Percentiles rank a stretch among this genome's conserved stretches.
Evolutionary conservation across 2,888 invertebrate species (phyloP).

Genomic region (Doris montereyensis): DNA sequence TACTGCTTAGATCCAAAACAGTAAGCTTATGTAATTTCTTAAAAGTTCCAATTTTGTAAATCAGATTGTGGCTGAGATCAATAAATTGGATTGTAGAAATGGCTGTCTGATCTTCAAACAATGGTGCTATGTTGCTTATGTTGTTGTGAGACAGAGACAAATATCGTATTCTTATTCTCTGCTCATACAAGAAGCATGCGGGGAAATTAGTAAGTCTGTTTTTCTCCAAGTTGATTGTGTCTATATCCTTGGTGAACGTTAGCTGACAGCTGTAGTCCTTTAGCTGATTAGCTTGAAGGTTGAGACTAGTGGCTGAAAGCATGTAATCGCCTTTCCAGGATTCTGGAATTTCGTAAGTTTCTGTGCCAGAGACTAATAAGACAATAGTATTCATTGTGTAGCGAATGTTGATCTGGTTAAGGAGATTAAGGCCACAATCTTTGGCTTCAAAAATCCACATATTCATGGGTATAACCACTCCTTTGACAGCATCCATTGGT

Average conservation of each 20-base stretch:
- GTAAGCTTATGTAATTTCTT: not conserved
- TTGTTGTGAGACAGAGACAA: slow-evolving; percentile 24
- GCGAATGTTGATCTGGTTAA: slow-evolving; percentile 4
- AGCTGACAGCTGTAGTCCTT: slow-evolving; percentile 24
- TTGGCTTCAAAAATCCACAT: slow-evolving; percentile 31
- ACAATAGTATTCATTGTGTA: slow-evolving; percentile 31
- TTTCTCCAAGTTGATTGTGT: slow-evolving; percentile 25
- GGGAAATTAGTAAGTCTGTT: slow-evolving; percentile 31
- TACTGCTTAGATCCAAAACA: slow-evolving; percentile 39
- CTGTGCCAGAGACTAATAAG: slow-evolving; percentile 8
- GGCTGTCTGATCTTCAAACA: not conserved
- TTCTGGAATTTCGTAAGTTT: not conserved
- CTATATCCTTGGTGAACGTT: slow-evolving; percentile 24
- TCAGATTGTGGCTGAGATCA: slow-evolving; percentile 33
- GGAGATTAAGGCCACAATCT: slow-evolving; percentile 6
- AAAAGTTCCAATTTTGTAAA: slow-evolving; percentile 8
- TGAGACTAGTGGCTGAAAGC: slow-evolving; percentile 26
- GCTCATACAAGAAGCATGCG: slow-evolving; percentile 21
- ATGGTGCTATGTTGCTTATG: not conserved
- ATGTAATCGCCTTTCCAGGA: slow-evolving; percentile 20
- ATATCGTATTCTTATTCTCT: slow-evolving; percentile 1
- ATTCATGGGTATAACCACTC: slow-evolving; percentile 30
- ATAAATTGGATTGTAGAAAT: slow-evolving; percentile 17
- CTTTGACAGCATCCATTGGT: not conserved
- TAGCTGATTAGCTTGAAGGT: slow-evolving; percentile 2